Evolutionary conservation across 2,797 vertebrate species (phyloP).

Genomic region (Acipenser ruthenus): DNA sequence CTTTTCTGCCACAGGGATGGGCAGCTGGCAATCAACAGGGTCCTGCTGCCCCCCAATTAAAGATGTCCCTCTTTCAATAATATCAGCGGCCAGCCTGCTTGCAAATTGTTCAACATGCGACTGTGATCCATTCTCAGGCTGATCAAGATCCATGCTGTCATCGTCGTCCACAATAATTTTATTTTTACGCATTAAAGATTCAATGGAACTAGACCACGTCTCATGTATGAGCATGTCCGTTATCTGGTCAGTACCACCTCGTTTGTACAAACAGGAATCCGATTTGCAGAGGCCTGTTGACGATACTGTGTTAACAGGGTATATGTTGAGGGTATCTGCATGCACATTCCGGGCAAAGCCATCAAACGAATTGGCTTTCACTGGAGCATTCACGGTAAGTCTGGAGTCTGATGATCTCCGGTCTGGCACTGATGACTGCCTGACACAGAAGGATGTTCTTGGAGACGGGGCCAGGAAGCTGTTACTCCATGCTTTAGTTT

Average conservation of each 20-base stretch:
- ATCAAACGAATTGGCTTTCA: slow-evolving; percentile 94
- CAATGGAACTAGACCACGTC: slow-evolving; percentile 91
- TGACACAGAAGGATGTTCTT: slow-evolving; percentile 73
- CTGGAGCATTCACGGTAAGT: slow-evolving; percentile 75
- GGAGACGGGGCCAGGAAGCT: slow-evolving; percentile 71
- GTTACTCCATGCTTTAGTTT: slow-evolving; percentile 80
- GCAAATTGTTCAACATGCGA: slow-evolving; percentile 67
- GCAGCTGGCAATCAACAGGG: slow-evolving; percentile 31
- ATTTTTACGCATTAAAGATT: slow-evolving; percentile 94
- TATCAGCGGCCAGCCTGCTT: slow-evolving; percentile 67
- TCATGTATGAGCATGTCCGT: slow-evolving; percentile 92
- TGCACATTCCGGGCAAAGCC: slow-evolving; percentile 74
- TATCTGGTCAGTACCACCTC: slow-evolving; percentile 77
- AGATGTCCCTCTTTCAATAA: slow-evolving; percentile 69
- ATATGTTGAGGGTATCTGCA: slow-evolving; percentile 70
- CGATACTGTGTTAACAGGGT: slow-evolving; percentile 59
- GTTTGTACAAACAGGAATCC: slow-evolving; percentile 88
- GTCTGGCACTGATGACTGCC: slow-evolving; percentile 87
- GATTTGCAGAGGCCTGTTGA: slow-evolving; percentile 84
- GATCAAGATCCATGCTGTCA: slow-evolving; percentile 56
- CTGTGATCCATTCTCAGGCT: slow-evolving; percentile 51
- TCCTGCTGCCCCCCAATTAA: slow-evolving; percentile 63
- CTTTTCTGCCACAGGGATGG: slow-evolving; percentile 49
- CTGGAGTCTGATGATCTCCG: slow-evolving; percentile 71
- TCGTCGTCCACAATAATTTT: slow-evolving; percentile 79